Percentiles rank a stretch among this genome's conserved stretches.
Conservation (phyloP, 1,140 invertebrate genomes). For the Melanaphis sacchari region DNA sequence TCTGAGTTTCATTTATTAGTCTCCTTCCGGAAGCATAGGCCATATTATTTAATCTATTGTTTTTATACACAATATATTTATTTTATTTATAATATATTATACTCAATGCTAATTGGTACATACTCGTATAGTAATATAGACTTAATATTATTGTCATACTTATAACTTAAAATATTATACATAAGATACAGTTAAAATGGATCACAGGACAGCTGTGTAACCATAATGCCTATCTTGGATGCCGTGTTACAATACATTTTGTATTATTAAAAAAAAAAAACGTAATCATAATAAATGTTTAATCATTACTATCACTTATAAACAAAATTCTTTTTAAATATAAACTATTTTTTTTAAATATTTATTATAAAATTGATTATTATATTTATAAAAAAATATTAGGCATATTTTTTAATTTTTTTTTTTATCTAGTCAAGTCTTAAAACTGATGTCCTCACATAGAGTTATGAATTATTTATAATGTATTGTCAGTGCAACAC, state of each 20-base stretch:
- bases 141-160: background rate
- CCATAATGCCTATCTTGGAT: background rate
- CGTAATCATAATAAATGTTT: background rate
- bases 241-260: background rate
- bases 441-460: too few species aligned
- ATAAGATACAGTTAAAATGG: background rate
- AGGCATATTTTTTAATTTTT: background rate
- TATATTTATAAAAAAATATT: background rate
- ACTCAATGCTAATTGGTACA: too few species aligned
- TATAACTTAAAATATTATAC: too few species aligned
- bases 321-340: background rate
- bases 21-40: too few species aligned
- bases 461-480: too few species aligned
- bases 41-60: too few species aligned
- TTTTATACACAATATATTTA: too few species aligned
- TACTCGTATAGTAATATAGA: too few species aligned
- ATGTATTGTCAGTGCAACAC: too few species aligned
- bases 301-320: background rate
- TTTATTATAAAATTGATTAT: background rate
- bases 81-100: too few species aligned
- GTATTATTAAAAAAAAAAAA: background rate
- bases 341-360: background rate
- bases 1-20: too few species aligned
- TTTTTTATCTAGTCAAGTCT: too few species aligned
- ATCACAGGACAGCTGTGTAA: background rate